Evolutionary conservation across 2,888 invertebrate genomes (phyloP).

Genomic region (Platerodrilus igneus): DNA sequence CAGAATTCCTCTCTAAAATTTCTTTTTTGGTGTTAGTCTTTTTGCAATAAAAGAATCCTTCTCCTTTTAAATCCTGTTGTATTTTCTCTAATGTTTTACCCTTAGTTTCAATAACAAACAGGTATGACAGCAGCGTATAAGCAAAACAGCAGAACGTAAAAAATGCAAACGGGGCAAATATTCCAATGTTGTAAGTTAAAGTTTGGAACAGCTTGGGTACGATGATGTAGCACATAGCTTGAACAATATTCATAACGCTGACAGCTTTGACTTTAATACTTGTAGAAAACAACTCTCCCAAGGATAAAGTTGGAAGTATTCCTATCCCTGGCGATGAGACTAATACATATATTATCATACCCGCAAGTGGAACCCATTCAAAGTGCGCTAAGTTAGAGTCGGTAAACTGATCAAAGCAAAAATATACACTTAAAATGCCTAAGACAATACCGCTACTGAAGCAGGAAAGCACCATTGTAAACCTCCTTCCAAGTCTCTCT

Average conservation of each 20-base stretch:
- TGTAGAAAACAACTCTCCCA: conserved; percentile 38
- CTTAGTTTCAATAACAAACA: conserved; percentile 40
- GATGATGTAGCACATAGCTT: conserved; percentile 29
- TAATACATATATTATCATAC: conserved; percentile 33
- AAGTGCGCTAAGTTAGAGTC: conserved; percentile 27
- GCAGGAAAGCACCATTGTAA: conserved; percentile 29
- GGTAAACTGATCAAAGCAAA: conserved; percentile 28
- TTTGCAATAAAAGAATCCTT: no score
- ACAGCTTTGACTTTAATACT: conserved; percentile 39
- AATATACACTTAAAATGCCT: conserved; percentile 29
- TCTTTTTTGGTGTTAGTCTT: no score
- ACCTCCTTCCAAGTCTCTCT: conserved; percentile 32
- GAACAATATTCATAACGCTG: conserved; percentile 31
- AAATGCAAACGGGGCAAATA: conserved; percentile 38
- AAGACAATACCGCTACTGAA: conserved; percentile 27
- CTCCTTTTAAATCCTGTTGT: no score
- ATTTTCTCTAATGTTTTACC: conserved; percentile 42
- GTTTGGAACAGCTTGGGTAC: conserved; percentile 37
- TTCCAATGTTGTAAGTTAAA: conserved; percentile 34
- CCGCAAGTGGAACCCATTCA: conserved; percentile 37
- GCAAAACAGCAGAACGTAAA: conserved; percentile 33
- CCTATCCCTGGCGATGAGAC: conserved; percentile 30
- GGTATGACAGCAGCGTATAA: conserved; percentile 32
- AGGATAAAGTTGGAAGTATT: conserved; percentile 36
- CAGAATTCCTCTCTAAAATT: no score